Evolutionary conservation across 2,888 invertebrate species (phyloP), one percentile per base, ranked within the genome.

Genomic region (Dryomyza anilis): DNA sequence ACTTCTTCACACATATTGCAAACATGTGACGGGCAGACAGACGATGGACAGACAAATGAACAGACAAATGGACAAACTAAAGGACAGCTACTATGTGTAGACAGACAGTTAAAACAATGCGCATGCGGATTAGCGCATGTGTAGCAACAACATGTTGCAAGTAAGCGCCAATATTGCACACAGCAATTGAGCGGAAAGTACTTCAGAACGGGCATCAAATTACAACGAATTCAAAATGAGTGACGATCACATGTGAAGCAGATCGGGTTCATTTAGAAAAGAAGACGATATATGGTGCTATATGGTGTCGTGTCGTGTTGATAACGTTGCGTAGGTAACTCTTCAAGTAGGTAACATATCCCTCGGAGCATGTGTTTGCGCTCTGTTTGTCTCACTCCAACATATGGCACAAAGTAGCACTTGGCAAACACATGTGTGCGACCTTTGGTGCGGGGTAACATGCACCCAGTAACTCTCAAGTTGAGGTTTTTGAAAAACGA

Each of bases 1-100:
- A 56, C 23, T 21, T 25, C 16, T 55, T 29, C n/a, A n/a, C n/a
- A 78, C 80, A 80, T 73, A 75, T 80, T 80, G 80, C 75, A 69
- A 74, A 78, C 80, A 80, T 78, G 76, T 80, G 80, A 79, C 59
- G 65, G 70, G 66, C 77, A 75, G 78, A 77, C 75, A 61, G 67
- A 50, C 30, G 58, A 50, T 53, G 64, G 56, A 59, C 64, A 64
- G 39, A 7, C 39, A 39, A 6, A 5, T n/a, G 7, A n/a, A 39
- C 7, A 2, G 39, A 39, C 39, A 6, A n/a, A 39, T n/a, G 7
- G 39, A 39, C 39, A 7, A 7, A 6, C 39, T 3, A 7, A 4
- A 12, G 39, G 39, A 6, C 7, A 39, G 39, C 3, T n/a, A 39
- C 14, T 12, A 39, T 39, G n/a, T 7, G 39, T 2, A 2, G 39